These are phyloP conservation scores for Macrobrachium rosenbergii DNA, from an alignment of 1,140 invertebrate genomes.

Conservation along the genomic window DNA sequence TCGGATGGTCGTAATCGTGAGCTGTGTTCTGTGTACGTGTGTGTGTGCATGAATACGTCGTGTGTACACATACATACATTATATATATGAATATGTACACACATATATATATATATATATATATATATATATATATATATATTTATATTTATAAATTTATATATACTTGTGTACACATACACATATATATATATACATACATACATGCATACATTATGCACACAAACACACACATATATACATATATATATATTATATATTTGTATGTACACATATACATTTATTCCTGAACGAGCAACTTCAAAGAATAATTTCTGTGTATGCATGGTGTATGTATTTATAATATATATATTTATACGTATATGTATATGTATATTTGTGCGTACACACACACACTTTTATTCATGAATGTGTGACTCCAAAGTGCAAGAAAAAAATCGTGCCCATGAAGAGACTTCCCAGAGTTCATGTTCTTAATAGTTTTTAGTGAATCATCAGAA, in stretches of 20 bases:
- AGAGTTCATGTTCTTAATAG: not conserved
- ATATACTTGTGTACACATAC: not conserved
- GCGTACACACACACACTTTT: too few relatives aligned
- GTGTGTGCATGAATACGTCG: not conserved
- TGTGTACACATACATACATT: too few relatives aligned
- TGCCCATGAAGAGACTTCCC: not conserved
- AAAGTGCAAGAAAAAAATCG: not conserved
- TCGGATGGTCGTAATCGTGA: too few relatives aligned
- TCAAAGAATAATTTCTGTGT: too few relatives aligned
- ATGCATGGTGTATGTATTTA: too few relatives aligned
- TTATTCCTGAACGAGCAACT: too few relatives aligned
- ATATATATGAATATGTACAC: too few relatives aligned
- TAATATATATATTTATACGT: too few relatives aligned
- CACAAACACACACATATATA: not conserved
- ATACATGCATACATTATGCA: not conserved
- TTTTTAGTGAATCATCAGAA: too few relatives aligned
- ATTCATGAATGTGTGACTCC: too few relatives aligned
- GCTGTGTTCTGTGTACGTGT: not conserved
- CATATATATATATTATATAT: slow-evolving; percentile 10
- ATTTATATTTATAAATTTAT: slow-evolving; percentile 6
- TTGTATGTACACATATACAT: not conserved
- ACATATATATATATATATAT: not conserved
- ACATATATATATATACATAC: not conserved
- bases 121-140: slow-evolving; percentile 21
- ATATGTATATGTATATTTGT: not conserved